These are phyloP conservation scores for Labeo catla DNA, from an alignment of 2,113 vertebrate genomes.

Conservation along the genomic window DNA sequence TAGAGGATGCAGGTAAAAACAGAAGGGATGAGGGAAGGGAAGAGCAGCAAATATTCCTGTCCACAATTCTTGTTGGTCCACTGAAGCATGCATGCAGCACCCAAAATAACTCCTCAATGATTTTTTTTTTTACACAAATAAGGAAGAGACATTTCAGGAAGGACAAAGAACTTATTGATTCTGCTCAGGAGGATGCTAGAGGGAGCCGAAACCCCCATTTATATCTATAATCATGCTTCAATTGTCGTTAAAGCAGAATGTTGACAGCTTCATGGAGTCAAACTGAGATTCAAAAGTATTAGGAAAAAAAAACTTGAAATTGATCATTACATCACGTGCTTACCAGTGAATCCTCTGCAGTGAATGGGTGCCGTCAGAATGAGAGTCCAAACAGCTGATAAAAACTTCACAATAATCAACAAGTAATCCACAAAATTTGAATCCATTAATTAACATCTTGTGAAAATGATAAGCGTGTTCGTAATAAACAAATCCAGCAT, in stretches of 20 bases:
- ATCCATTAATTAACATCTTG: not conserved
- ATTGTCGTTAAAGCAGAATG: not conserved
- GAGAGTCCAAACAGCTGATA: not conserved
- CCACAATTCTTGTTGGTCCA: not conserved
- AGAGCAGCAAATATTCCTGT: not conserved
- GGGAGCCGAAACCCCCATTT: not conserved
- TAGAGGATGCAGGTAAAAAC: slow-evolving; percentile 7
- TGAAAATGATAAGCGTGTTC: not conserved
- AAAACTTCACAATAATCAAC: not conserved
- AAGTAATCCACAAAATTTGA: too few species aligned
- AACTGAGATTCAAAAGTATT: not conserved
- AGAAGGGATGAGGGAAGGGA: not conserved
- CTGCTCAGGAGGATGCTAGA: not conserved
- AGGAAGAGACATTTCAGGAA: not conserved
- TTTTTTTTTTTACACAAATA: not conserved
- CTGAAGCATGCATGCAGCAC: not conserved
- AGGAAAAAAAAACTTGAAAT: not conserved
- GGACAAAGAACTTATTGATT: not conserved
- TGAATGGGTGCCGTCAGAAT: not conserved
- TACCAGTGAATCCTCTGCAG: not conserved
- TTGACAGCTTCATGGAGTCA: not conserved
- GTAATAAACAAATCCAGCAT: not conserved
- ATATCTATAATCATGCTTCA: not conserved
- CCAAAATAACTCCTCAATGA: not conserved
- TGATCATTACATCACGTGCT: not conserved